Evolutionary conservation across 2,797 vertebrate genomes (phyloP).

Genomic region (Danio aesculapii): DNA sequence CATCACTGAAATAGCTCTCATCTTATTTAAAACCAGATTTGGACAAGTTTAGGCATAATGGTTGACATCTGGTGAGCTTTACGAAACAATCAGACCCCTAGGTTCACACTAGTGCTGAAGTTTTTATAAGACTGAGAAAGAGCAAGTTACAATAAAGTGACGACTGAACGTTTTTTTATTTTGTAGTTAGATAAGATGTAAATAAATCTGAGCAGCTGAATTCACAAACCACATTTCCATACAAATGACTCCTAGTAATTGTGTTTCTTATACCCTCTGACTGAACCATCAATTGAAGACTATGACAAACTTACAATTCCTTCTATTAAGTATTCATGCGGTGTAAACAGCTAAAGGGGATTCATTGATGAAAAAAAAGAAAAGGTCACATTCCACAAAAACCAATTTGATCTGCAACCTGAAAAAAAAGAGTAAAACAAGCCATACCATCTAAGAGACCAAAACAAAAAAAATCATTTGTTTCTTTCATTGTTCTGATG

Average conservation of each 20-base stretch:
- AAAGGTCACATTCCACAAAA: slow-evolving; percentile 50
- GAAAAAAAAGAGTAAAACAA: slow-evolving; percentile 12
- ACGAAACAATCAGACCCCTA: not conserved
- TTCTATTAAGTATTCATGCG: slow-evolving; percentile 39
- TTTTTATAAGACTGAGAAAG: not conserved
- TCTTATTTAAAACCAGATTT: not conserved
- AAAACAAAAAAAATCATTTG: slow-evolving; percentile 38
- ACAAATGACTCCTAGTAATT: not conserved
- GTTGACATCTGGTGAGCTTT: not conserved
- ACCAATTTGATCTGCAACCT: slow-evolving; percentile 37
- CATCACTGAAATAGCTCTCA: not conserved
- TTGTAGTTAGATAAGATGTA: not conserved
- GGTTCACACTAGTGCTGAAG: not conserved
- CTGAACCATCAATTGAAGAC: not conserved
- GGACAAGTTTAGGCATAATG: not conserved
- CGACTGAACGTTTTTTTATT: not conserved
- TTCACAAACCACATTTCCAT: not conserved
- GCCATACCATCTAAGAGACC: slow-evolving; percentile 19
- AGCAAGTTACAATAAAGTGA: slow-evolving; percentile 8
- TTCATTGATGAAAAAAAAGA: slow-evolving; percentile 39
- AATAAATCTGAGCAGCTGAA: slow-evolving; percentile 1
- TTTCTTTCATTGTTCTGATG: not conserved
- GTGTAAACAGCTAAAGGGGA: slow-evolving; percentile 26
- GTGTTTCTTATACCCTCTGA: slow-evolving; percentile 1
- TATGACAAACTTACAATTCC: slow-evolving; percentile 24